phyloP scores from a whole-genome alignment of 2,113 vertebrate species.

The Sterna hirundo region DNA sequence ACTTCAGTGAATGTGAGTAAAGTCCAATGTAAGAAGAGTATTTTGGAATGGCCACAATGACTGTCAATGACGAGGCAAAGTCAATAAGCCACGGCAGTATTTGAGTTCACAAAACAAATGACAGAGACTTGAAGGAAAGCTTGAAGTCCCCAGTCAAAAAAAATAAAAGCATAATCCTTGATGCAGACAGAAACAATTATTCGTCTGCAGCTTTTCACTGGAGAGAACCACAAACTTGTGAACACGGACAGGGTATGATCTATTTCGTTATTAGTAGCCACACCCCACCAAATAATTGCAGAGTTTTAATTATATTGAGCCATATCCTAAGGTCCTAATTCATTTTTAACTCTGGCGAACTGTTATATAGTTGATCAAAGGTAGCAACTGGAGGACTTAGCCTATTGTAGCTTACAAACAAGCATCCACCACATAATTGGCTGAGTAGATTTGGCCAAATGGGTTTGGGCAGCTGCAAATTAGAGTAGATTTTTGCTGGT shows the following conservation, averaged over 20 bases:
- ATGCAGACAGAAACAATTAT: neutral
- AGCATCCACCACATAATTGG: neutral
- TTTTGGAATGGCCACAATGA: neutral
- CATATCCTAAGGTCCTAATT: neutral
- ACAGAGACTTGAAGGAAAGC: neutral
- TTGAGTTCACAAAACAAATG: neutral
- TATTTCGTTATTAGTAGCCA: neutral
- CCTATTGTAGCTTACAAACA: neutral
- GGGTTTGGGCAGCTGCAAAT: neutral
- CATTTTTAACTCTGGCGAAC: neutral
- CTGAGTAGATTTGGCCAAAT: neutral
- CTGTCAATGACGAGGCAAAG: neutral
- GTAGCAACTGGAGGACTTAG: neutral
- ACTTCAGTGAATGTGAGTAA: neutral
- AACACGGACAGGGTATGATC: neutral
- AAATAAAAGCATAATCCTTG: neutral
- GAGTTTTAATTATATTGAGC: neutral
- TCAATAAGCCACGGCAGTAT: neutral
- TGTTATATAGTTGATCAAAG: neutral
- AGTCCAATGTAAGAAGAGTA: neutral
- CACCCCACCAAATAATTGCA: neutral
- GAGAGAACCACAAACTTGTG: neutral
- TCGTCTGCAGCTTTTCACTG: neutral
- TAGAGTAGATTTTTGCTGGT: neutral
- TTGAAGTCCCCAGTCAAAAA: neutral